Evolutionary conservation across 2,113 vertebrate species (phyloP).

Genomic region (Lophius piscatorius): DNA sequence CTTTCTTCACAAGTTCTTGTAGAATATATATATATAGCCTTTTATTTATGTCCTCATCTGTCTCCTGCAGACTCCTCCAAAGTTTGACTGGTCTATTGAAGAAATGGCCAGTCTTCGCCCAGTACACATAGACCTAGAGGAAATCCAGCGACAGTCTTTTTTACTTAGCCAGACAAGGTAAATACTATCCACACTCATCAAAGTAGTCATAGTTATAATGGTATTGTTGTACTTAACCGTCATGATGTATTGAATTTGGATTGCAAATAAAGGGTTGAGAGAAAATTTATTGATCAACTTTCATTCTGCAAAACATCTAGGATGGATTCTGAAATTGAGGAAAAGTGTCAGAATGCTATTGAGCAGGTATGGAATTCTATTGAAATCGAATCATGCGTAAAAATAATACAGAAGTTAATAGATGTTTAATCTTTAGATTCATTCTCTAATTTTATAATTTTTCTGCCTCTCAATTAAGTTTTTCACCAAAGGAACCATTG

Average conservation of each 20-base stretch:
- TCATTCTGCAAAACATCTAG: constrained; percentile 72
- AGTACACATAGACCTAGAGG: constrained; percentile 94
- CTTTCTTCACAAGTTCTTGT: too few species aligned
- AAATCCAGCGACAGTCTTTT: constrained; percentile 90
- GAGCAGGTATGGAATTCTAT: constrained; percentile 85
- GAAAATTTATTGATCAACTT: background rate
- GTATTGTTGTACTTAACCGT: background rate
- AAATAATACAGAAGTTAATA: background rate
- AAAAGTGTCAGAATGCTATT: constrained; percentile 94
- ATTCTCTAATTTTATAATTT: constrained; percentile 1
- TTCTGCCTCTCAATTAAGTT: constrained; percentile 79
- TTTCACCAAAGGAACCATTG: constrained; percentile 93
- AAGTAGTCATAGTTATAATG: background rate
- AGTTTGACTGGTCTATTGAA: constrained; percentile 97
- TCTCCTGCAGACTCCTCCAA: constrained; percentile 87
- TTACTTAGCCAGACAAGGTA: constrained; percentile 91
- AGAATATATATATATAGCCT: background rate
- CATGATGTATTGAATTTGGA: background rate
- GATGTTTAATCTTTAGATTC: background rate
- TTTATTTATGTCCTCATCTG: background rate
- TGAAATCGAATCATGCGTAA: background rate
- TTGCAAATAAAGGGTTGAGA: background rate
- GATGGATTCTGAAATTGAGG: constrained; percentile 91
- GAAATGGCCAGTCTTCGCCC: constrained; percentile 93
- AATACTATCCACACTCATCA: constrained; percentile 11